Evolutionary conservation across 1,140 invertebrate species (phyloP).

Genomic region (Zaprionus nigranus): DNA sequence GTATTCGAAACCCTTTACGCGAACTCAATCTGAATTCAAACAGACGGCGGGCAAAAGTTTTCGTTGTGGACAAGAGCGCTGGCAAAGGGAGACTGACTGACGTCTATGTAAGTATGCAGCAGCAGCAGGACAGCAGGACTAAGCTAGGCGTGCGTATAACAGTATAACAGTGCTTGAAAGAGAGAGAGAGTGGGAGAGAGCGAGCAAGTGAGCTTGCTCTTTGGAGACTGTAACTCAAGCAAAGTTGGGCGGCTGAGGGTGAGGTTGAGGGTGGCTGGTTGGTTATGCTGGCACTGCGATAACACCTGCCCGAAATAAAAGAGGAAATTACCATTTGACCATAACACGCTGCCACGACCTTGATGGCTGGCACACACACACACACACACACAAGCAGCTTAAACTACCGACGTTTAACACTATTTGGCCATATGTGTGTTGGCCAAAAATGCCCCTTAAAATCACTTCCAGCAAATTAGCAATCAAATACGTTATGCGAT

Average conservation of each 20-base stretch:
- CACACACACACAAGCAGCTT: neutral
- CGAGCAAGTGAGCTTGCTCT: conserved; percentile 11
- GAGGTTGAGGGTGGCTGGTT: neutral
- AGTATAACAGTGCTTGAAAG: conserved; percentile 26
- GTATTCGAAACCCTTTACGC: conserved; percentile 36
- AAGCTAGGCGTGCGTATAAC: conserved; percentile 22
- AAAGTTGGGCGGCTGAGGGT: neutral
- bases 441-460: conserved; percentile 4
- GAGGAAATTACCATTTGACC: conserved; percentile 47
- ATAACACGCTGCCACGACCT: conserved; percentile 39
- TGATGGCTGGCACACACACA: neutral
- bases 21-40: conserved; percentile 7
- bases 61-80: conserved; percentile 58
- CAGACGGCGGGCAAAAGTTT: conserved; percentile 17
- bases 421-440: conserved; percentile 33
- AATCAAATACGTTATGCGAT: conserved; percentile 6
- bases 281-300: conserved; percentile 6
- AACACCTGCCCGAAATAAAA: conserved; percentile 36
- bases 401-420: conserved; percentile 38
- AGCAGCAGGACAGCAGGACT: conserved; percentile 43
- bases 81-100: conserved; percentile 72
- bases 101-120: conserved; percentile 43
- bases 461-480: conserved; percentile 42
- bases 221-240: conserved; percentile 26
- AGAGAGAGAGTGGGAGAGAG: conserved; percentile 7